phyloP scores from a whole-genome alignment of 92 coral and sea anemone genomes.

The Epizoanthus ramosus region DNA sequence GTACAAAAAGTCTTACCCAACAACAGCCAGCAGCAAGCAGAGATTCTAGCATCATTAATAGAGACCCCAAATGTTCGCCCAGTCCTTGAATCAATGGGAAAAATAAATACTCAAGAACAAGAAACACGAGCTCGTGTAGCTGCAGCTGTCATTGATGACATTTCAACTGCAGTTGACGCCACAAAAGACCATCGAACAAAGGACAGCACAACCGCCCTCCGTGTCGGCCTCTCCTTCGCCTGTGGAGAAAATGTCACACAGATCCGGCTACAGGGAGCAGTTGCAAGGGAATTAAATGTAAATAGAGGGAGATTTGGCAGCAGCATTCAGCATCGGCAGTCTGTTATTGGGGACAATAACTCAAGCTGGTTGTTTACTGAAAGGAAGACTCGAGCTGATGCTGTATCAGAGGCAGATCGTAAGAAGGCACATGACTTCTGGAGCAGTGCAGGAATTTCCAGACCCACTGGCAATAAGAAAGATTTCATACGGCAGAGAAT shows the following conservation, averaged over 20 bases:
- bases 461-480: constrained; percentile 7
- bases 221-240: neutral
- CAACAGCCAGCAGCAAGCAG: neutral
- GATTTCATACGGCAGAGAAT: neutral
- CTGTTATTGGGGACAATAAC: neutral
- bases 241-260: neutral
- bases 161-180: neutral
- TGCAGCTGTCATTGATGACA: neutral
- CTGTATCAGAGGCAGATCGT: neutral
- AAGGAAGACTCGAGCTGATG: neutral
- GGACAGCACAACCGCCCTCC: neutral
- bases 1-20: constrained; percentile 1
- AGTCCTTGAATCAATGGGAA: neutral
- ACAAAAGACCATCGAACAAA: neutral
- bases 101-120: neutral
- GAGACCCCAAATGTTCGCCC: neutral
- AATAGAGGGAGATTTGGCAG: too few species aligned
- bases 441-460: neutral
- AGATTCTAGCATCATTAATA: neutral
- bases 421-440: neutral
- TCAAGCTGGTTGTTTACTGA: neutral
- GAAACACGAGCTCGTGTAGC: neutral
- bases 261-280: neutral
- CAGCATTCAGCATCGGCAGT: neutral
- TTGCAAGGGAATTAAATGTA: too few species aligned